phyloP scores from a whole-genome alignment of 2,113 vertebrate genomes.

The Oenanthe oenanthe region DNA sequence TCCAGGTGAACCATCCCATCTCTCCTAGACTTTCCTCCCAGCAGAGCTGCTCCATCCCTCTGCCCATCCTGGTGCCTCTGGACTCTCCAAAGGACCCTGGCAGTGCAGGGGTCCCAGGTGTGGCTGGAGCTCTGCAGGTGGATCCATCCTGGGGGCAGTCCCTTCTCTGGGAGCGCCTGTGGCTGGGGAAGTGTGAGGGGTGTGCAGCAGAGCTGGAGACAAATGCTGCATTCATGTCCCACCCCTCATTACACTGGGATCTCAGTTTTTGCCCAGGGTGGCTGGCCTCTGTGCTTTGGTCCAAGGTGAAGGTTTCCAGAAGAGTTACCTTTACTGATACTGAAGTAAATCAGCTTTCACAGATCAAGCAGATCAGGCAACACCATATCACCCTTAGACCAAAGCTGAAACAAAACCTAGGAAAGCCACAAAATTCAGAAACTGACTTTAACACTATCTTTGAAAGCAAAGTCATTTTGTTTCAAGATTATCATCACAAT shows the following conservation, averaged over 20 bases:
- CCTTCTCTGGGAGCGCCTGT: not conserved
- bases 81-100: too few relatives aligned
- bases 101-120: too few relatives aligned
- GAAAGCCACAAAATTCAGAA: conserved; percentile 29
- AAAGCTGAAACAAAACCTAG: conserved; percentile 52
- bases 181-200: not conserved
- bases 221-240: not conserved
- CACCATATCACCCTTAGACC: not conserved
- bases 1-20: too few relatives aligned
- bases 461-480: conserved; percentile 36
- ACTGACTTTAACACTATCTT: conserved; percentile 20
- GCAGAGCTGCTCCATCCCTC: too few relatives aligned
- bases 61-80: too few relatives aligned
- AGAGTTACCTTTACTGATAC: not conserved
- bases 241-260: not conserved
- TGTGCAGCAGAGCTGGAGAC: not conserved
- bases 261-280: not conserved
- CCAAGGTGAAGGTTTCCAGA: not conserved
- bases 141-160: too few relatives aligned
- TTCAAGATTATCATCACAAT: conserved; percentile 55
- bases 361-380: conserved; percentile 22
- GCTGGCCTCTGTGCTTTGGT: not conserved
- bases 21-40: too few relatives aligned
- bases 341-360: not conserved
- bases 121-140: too few relatives aligned